phyloP scores from a whole-genome alignment of 92 coral and sea anemone species.

The Pocillopora grandis region DNA sequence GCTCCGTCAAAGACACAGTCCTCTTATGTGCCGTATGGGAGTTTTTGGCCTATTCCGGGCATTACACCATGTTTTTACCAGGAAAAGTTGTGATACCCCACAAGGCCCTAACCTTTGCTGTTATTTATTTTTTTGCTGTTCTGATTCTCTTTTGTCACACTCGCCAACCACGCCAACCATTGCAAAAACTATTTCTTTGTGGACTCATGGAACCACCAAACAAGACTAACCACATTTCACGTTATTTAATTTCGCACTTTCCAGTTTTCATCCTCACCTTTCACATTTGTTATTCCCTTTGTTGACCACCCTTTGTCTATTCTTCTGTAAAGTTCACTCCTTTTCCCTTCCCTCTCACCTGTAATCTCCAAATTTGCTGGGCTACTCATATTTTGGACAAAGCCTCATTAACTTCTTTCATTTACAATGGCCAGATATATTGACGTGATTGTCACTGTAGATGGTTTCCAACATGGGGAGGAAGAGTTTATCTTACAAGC shows the following conservation, averaged over 20 bases:
- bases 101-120: background rate
- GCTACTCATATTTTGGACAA: too few species aligned
- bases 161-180: background rate
- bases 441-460: too few species aligned
- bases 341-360: too few species aligned
- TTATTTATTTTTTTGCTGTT: background rate
- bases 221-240: background rate
- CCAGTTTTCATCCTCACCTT: too few species aligned
- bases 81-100: slow-evolving; percentile 37
- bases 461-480: too few species aligned
- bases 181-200: background rate
- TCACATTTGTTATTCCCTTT: too few species aligned
- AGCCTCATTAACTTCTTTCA: too few species aligned
- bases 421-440: too few species aligned
- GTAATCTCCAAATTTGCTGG: too few species aligned
- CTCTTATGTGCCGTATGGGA: slow-evolving; percentile 28
- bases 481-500: too few species aligned
- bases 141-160: background rate
- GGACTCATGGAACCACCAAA: background rate
- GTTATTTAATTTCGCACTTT: background rate
- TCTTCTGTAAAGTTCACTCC: too few species aligned
- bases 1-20: background rate
- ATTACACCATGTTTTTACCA: background rate
- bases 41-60: slow-evolving; percentile 25
- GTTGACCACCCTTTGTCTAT: too few species aligned